phyloP scores from a whole-genome alignment of 2,113 vertebrate genomes.

The Halcyon malimbica region DNA sequence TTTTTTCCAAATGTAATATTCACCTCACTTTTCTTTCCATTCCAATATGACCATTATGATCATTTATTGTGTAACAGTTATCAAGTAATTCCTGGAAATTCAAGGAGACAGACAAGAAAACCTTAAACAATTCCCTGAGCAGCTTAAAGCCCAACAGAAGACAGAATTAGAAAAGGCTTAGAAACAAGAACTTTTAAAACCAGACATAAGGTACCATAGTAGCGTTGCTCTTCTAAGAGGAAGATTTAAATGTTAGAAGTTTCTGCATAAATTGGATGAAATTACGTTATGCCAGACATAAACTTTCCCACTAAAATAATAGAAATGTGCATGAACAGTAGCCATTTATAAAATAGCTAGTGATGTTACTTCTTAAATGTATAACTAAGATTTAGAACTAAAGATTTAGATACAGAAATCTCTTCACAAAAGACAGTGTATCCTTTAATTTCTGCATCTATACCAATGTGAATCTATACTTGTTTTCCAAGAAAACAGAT shows the following conservation, averaged over 20 bases:
- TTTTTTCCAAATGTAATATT: background rate
- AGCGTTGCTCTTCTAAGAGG: background rate
- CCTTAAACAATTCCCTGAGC: background rate
- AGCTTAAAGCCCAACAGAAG: background rate
- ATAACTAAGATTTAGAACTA: background rate
- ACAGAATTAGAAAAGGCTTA: background rate
- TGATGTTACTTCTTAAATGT: background rate
- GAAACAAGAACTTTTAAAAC: background rate
- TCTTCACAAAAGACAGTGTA: fast-evolving
- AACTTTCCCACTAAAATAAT: background rate
- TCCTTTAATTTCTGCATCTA: background rate
- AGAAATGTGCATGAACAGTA: background rate
- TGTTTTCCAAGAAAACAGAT: background rate
- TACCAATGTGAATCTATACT: background rate
- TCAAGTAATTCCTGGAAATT: background rate
- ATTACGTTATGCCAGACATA: background rate
- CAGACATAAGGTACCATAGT: background rate
- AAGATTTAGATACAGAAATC: background rate
- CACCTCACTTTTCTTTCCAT: background rate
- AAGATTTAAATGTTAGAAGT: background rate
- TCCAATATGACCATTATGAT: background rate
- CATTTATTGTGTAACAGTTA: background rate
- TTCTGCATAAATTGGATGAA: background rate
- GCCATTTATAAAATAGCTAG: background rate
- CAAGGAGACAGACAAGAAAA: background rate